A percentile compares a stretch with the other conserved stretches of the same genome.
Conservation (phyloP, 2,888 invertebrate species). For the Xestia c-nigrum region DNA sequence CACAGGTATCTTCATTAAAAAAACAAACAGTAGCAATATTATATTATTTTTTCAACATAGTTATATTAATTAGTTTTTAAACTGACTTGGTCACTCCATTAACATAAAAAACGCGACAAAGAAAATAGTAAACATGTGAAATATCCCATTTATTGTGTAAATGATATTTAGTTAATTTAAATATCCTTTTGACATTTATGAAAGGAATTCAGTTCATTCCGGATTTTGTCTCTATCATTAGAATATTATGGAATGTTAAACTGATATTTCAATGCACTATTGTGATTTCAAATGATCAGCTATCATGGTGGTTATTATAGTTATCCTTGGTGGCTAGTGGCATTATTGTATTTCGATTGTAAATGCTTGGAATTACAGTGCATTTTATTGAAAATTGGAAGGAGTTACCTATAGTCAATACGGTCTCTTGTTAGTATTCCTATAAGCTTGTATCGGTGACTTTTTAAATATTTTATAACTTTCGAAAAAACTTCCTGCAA, state of each 20-base stretch:
- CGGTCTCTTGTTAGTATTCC: background rate
- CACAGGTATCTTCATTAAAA: too few relatives aligned
- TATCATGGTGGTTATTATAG: constrained; percentile 14
- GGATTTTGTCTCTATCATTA: constrained; percentile 8
- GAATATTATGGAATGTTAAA: constrained; percentile 26
- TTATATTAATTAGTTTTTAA: too few relatives aligned
- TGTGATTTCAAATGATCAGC: constrained; percentile 29
- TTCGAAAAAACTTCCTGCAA: background rate
- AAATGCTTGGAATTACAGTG: constrained; percentile 17
- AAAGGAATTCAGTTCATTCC: background rate
- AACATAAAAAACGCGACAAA: too few relatives aligned
- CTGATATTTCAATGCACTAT: constrained; percentile 34
- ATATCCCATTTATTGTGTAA: too few relatives aligned
- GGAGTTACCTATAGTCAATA: background rate
- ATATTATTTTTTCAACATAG: too few relatives aligned
- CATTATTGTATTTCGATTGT: constrained; percentile 17
- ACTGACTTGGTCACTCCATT: too few relatives aligned
- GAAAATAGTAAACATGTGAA: too few relatives aligned
- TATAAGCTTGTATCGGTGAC: background rate
- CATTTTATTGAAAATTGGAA: background rate
- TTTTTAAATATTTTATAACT: background rate
- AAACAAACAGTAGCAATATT: too few relatives aligned
- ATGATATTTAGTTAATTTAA: background rate
- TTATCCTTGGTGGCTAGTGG: constrained; percentile 8
- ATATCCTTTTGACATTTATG: background rate